phyloP scores from a whole-genome alignment of 2,888 invertebrate species.

The Eupithecia insigniata region DNA sequence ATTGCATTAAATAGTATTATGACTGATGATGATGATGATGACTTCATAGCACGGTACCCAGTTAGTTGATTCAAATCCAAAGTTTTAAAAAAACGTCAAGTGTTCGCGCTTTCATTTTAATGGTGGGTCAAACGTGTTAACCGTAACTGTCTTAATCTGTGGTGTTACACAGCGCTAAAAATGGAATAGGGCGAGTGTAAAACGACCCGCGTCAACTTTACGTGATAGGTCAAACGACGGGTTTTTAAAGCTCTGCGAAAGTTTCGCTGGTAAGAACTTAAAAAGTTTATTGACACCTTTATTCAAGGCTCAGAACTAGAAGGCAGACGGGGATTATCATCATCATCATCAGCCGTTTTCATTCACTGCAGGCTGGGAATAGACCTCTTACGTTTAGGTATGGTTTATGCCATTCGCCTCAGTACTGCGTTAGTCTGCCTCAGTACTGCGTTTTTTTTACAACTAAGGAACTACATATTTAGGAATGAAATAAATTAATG shows the following conservation, averaged over 20 bases:
- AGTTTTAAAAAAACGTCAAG: background rate
- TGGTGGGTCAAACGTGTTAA: conserved; percentile 3
- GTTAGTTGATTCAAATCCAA: background rate
- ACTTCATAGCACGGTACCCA: background rate
- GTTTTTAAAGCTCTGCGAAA: background rate
- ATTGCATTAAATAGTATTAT: too few relatives aligned
- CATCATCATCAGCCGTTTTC: background rate
- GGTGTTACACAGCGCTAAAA: conserved; percentile 7
- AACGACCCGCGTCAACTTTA: background rate
- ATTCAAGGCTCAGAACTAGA: background rate
- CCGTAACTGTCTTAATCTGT: too few relatives aligned
- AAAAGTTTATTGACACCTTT: background rate
- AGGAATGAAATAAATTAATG: background rate
- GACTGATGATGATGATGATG: background rate
- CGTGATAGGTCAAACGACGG: conserved; percentile 8
- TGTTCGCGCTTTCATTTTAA: background rate
- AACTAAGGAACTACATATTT: background rate
- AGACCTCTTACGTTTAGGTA: background rate
- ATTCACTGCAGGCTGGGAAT: background rate
- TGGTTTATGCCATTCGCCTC: background rate
- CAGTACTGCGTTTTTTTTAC: background rate
- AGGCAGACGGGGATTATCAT: background rate
- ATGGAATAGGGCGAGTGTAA: background rate
- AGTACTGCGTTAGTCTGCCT: background rate
- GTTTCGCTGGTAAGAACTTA: background rate